Percentiles rank a stretch among this genome's conserved stretches.
phyloP scores from a whole-genome alignment of 2,888 invertebrate species.

The Ormyrus pomaceus region DNA sequence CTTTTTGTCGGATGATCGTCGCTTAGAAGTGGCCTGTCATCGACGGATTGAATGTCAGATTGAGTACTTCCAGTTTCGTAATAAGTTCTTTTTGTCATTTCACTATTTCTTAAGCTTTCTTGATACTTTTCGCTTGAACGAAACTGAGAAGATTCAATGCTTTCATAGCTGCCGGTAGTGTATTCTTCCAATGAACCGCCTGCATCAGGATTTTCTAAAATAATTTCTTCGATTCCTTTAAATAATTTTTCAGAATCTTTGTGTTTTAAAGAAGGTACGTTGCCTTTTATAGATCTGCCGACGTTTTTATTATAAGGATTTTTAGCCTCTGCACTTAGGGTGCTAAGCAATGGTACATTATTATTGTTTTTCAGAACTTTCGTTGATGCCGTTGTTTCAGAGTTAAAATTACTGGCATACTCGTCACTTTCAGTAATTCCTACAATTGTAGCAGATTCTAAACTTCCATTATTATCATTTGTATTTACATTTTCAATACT shows the following conservation, averaged over 20 bases:
- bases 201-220: conserved; percentile 9
- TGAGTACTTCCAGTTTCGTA: conserved; percentile 5
- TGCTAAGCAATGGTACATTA: too few relatives aligned
- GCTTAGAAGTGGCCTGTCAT: conserved; percentile 27
- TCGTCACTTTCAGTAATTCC: conserved; percentile 16
- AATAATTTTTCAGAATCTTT: conserved; percentile 16
- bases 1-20: conserved; percentile 2
- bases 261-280: neutral
- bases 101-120: too few relatives aligned
- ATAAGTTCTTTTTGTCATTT: neutral
- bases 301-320: neutral
- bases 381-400: neutral
- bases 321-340: neutral
- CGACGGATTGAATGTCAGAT: conserved; percentile 23
- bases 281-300: neutral
- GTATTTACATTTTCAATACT: neutral
- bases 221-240: conserved; percentile 19
- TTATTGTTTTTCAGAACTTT: too few relatives aligned
- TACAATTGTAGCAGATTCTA: conserved; percentile 17
- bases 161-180: too few relatives aligned
- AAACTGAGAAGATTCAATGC: too few relatives aligned
- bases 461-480: neutral
- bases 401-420: conserved; percentile 2
- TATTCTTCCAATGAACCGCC: too few relatives aligned
- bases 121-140: too few relatives aligned